Conservation (phyloP, 2,113 vertebrate species). For the Lepidothrix coronata region DNA sequence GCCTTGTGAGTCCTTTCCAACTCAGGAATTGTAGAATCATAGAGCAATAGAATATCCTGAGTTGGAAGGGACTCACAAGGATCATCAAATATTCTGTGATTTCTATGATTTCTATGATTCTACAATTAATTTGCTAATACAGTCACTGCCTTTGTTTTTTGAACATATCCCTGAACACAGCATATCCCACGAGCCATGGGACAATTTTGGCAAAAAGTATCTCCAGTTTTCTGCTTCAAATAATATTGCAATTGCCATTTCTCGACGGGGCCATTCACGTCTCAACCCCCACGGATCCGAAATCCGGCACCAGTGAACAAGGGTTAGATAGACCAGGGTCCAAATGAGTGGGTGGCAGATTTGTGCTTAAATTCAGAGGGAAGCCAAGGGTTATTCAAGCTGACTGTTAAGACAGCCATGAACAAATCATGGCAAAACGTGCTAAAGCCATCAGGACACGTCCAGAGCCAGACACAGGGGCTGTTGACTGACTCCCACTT, state of each 20-base stretch:
- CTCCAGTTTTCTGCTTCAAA: not conserved
- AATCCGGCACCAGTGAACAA: not conserved
- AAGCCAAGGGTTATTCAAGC: not conserved
- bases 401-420: not conserved
- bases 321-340: not conserved
- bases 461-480: not conserved
- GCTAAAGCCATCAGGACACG: not conserved
- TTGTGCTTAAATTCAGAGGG: not conserved
- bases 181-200: not conserved
- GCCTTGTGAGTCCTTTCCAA: not conserved
- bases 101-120: not conserved
- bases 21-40: not conserved
- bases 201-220: not conserved
- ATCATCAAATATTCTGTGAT: fast-evolving
- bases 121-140: not conserved
- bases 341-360: not conserved
- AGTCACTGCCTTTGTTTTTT: not conserved
- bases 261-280: not conserved
- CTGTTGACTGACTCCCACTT: not conserved
- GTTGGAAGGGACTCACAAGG: not conserved
- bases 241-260: not conserved
- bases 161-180: not conserved
- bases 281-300: not conserved
- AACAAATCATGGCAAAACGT: not conserved
- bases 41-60: not conserved